Percentiles rank a stretch among this genome's conserved stretches.
Conservation (phyloP, 2,113 vertebrate genomes). For the Electrona antarctica region DNA sequence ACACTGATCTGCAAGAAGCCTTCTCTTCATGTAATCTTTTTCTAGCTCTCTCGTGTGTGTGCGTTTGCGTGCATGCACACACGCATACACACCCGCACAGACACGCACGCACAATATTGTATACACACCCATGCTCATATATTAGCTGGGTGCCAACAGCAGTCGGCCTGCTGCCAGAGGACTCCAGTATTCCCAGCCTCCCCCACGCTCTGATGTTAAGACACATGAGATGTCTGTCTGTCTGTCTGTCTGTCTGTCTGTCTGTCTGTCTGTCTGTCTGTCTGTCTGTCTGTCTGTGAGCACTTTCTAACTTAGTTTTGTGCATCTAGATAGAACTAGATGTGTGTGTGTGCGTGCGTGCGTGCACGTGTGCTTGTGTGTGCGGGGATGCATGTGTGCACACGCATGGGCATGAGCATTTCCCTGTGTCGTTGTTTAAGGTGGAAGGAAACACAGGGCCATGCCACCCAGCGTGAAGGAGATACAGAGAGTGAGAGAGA, state of each 20-base stretch:
- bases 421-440: too few species aligned
- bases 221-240: slow-evolving; percentile 44
- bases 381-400: too few species aligned
- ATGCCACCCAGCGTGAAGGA: too few species aligned
- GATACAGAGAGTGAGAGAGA: too few species aligned
- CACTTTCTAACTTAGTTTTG: slow-evolving; percentile 23
- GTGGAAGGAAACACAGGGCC: too few species aligned
- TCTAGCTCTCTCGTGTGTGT: too few species aligned
- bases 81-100: neutral
- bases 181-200: slow-evolving; percentile 5
- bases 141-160: neutral
- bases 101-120: neutral
- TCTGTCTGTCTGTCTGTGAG: too few species aligned
- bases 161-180: neutral
- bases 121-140: neutral
- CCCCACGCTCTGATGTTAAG: slow-evolving; percentile 1
- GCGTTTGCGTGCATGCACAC: neutral
- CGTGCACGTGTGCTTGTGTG: too few species aligned
- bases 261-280: neutral
- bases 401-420: too few species aligned
- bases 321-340: slow-evolving; percentile 47
- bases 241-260: slow-evolving; percentile 46
- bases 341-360: too few species aligned
- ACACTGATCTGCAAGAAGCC: slow-evolving; percentile 7
- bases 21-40: neutral